Evolutionary conservation across 2,888 invertebrate genomes (phyloP).

Genomic region (Venustoraphidia nigricollis): DNA sequence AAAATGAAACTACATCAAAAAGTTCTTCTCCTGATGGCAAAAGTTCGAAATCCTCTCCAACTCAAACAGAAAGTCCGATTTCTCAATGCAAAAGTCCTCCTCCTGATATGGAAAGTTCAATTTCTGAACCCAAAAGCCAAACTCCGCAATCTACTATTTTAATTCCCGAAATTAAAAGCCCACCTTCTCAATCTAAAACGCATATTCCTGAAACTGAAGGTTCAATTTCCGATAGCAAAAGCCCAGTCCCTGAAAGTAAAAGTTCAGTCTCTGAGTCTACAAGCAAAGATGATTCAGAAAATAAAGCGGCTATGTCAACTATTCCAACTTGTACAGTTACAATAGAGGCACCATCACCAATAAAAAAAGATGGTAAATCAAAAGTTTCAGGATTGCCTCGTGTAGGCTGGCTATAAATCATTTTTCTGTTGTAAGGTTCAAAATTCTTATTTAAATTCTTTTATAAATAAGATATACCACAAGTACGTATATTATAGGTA

Average conservation of each 20-base stretch:
- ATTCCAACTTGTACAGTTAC: constrained; percentile 30
- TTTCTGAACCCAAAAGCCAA: no score
- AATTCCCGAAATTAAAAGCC: no score
- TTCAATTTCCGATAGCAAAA: no score
- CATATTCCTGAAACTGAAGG: constrained; percentile 18
- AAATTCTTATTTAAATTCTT: not conserved
- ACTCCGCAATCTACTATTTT: no score
- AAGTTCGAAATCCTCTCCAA: no score
- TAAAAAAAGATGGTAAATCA: constrained; percentile 41
- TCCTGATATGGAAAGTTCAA: no score
- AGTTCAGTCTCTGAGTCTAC: not conserved
- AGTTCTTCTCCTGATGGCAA: no score
- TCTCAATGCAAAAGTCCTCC: no score
- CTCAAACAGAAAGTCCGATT: no score
- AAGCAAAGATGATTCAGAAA: not conserved
- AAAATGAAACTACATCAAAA: no score
- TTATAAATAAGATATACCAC: not conserved
- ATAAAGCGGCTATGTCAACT: constrained; percentile 16
- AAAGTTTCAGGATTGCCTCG: constrained; percentile 57
- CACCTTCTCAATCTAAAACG: not conserved
- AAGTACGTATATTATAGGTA: not conserved
- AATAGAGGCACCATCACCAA: not conserved
- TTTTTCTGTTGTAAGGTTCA: not conserved
- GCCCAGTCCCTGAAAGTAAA: not conserved
- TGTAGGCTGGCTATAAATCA: constrained; percentile 52